Evolutionary conservation across 2,888 invertebrate species (phyloP).

Genomic region (Melolontha melolontha): DNA sequence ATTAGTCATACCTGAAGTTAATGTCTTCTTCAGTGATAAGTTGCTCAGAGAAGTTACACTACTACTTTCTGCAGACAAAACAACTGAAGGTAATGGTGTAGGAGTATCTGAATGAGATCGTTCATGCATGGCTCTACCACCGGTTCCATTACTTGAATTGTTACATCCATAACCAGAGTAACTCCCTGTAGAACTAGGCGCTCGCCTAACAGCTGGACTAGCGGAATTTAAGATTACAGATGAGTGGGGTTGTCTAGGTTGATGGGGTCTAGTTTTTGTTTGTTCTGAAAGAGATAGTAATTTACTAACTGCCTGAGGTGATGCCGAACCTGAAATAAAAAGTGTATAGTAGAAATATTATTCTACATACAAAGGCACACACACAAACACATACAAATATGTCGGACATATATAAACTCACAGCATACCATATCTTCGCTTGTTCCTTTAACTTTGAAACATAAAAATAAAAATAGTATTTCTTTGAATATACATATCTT

Average conservation of each 20-base stretch:
- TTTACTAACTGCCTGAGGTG: slow-evolving; percentile 97
- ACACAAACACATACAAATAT: too few species aligned
- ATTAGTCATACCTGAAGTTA: slow-evolving; percentile 74
- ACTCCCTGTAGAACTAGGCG: slow-evolving; percentile 68
- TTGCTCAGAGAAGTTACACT: slow-evolving; percentile 94
- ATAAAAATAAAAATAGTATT: too few species aligned
- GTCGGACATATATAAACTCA: too few species aligned
- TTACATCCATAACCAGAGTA: slow-evolving; percentile 69
- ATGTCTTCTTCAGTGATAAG: slow-evolving; percentile 87
- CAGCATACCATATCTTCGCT: too few species aligned
- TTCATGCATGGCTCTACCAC: slow-evolving; percentile 80
- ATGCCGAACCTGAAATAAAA: slow-evolving; percentile 80
- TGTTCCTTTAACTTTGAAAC: too few species aligned
- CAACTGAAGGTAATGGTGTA: slow-evolving; percentile 85
- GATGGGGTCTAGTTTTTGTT: slow-evolving; percentile 88
- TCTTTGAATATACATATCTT: too few species aligned
- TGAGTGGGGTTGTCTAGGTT: slow-evolving; percentile 76
- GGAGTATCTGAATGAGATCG: slow-evolving; percentile 92
- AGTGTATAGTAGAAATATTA: neutral
- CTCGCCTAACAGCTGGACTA: slow-evolving; percentile 71
- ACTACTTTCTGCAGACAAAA: slow-evolving; percentile 94
- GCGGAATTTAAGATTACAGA: slow-evolving; percentile 71
- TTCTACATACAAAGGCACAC: neutral
- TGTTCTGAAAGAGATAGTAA: slow-evolving; percentile 91
- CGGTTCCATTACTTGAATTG: slow-evolving; percentile 62